Percentiles rank a stretch among this genome's conserved stretches.
These are phyloP conservation scores for Aplysina aerophoba DNA, from an alignment of 37 sponge, comb jelly and placozoan species.

Conservation along the genomic window DNA sequence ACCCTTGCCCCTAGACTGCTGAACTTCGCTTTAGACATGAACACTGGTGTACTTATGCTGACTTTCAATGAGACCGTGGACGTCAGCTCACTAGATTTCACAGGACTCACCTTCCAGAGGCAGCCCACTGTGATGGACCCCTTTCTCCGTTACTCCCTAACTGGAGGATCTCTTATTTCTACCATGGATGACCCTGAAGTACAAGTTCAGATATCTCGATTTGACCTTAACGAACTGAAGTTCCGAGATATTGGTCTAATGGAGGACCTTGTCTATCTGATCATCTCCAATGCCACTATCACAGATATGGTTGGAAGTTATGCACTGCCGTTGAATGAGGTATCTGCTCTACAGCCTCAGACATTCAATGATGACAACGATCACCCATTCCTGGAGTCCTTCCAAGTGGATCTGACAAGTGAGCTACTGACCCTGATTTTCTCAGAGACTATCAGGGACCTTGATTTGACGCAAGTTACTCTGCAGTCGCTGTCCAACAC, in stretches of 20 bases:
- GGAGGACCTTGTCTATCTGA: conserved; percentile 41
- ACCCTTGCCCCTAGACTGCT: conserved; percentile 50
- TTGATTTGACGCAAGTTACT: conserved; percentile 75
- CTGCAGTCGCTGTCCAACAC: conserved; percentile 66
- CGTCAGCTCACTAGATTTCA: conserved; percentile 62
- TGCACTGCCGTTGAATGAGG: conserved; percentile 60
- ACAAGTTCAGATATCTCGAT: conserved; percentile 39
- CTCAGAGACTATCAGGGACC: conserved; percentile 72
- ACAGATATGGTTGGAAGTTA: conserved; percentile 75
- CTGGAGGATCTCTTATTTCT: conserved; percentile 53
- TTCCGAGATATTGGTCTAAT: conserved; percentile 63
- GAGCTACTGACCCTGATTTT: conserved; percentile 69
- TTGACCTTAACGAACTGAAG: conserved; percentile 84
- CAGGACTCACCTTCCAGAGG: conserved; percentile 58
- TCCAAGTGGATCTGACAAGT: conserved; percentile 66
- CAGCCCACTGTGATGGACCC: conserved; percentile 46
- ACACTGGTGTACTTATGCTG: conserved; percentile 57
- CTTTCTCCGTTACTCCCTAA: conserved; percentile 52
- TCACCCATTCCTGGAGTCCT: conserved; percentile 47
- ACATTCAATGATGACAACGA: conserved; percentile 55
- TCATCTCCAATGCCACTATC: conserved; percentile 50
- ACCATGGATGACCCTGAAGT: conserved; percentile 46
- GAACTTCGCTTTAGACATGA: conserved; percentile 79
- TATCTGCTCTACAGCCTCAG: conserved; percentile 36
- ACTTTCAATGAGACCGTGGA: conserved; percentile 76